A percentile compares a stretch with the other conserved stretches of the same genome.
Evolutionary conservation across 2,113 vertebrate species (phyloP).

Genomic region (Neotragus pygmaeus): DNA sequence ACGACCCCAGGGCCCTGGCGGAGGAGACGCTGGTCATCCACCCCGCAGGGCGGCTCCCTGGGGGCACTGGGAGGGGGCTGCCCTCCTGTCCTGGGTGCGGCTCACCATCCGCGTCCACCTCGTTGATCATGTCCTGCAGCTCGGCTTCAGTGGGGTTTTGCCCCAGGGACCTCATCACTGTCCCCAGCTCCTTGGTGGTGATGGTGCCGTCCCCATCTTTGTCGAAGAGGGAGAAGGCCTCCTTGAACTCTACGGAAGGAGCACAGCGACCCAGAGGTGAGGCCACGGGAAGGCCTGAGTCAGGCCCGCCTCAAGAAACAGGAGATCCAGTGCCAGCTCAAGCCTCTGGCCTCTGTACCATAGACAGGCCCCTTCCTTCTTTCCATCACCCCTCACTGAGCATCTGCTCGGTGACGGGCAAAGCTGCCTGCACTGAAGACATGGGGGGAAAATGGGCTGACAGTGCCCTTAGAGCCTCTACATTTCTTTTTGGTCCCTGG

Average conservation of each 20-base stretch:
- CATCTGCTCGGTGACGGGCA: rapidly evolving
- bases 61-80: rapidly evolving
- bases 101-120: constrained; percentile 92
- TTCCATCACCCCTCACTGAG: rapidly evolving
- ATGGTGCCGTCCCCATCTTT: constrained; percentile 94
- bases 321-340: no score
- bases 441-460: rapidly evolving
- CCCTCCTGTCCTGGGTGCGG: rapidly evolving
- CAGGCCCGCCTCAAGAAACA: neutral
- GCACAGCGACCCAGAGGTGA: neutral
- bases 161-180: constrained; percentile 92
- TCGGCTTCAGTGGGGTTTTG: constrained; percentile 94
- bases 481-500: neutral
- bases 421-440: neutral
- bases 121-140: constrained; percentile 95
- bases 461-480: neutral
- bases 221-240: constrained; percentile 93
- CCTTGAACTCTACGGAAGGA: constrained; percentile 88
- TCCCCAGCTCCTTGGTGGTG: constrained; percentile 93
- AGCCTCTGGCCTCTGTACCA: neutral
- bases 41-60: rapidly evolving
- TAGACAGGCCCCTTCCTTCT: neutral
- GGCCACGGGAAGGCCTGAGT: neutral
- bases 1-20: neutral
- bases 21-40: rapidly evolving